phyloP scores from a whole-genome alignment of 2,888 invertebrate genomes.

The Plebejus argus region DNA sequence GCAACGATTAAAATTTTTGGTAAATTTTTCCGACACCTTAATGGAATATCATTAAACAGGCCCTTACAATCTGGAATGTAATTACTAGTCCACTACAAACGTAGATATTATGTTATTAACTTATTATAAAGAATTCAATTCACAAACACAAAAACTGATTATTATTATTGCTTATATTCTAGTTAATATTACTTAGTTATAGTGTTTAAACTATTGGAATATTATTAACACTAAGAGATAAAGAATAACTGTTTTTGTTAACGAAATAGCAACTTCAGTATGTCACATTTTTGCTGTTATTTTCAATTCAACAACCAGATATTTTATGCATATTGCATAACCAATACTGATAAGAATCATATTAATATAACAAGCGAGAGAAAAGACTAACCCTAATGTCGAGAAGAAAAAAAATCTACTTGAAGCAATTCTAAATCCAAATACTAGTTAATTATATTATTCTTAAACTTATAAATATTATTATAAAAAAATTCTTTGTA shows the following conservation, averaged over 20 bases:
- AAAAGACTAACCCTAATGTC: neutral
- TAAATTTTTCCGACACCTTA: neutral
- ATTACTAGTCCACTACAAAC: neutral
- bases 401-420: neutral
- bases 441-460: neutral
- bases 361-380: neutral
- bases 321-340: neutral
- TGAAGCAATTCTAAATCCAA: neutral
- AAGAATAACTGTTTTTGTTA: neutral
- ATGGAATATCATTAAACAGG: neutral
- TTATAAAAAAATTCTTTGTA: neutral
- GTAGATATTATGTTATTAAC: neutral
- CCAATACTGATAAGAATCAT: neutral
- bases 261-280: neutral
- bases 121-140: neutral
- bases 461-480: neutral
- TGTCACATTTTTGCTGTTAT: neutral
- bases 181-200: neutral
- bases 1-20: neutral
- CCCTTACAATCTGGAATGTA: constrained; percentile 6
- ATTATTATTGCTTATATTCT: neutral
- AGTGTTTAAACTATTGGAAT: neutral
- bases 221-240: neutral
- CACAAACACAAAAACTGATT: neutral
- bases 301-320: neutral